Evolutionary conservation across 2,113 vertebrate species (phyloP), one percentile per base, ranked within the genome.

Genomic region (Saguinus imperator): DNA sequence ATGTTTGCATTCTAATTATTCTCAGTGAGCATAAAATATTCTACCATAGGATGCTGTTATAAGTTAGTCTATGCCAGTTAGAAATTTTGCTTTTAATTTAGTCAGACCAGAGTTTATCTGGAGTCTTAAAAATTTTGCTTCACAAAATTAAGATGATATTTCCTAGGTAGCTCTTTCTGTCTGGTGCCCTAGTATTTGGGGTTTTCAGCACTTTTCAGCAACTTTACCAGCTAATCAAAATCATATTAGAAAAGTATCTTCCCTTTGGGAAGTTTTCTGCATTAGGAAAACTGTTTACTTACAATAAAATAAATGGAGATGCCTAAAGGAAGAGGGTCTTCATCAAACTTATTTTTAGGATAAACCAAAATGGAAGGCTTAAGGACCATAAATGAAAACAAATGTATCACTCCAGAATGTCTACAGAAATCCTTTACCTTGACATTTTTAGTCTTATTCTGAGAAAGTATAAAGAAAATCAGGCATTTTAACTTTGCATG

Each of bases 201-300:
- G 5, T 68, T 91, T 92, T 85, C 4, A 83, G 13, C 32, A 45
- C 86, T 93, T 94, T 73, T 76, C 37, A 79, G 61, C 29, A 94
- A 92, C 10, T 96, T 94, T 84, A 58, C 29, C 8, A 81, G 4
- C 29, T 91, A 89, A 91, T 95, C 66, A 94, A 96, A 96, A 89
- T 93, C 73, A 72, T 92, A 50, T 52, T n/a, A 70, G 21, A 14
- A 84, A 96, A 76, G 12, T 45, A 73, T 48, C 23, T 55, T 87
- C 27, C 73, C 25, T 93, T 43, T 25, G 75, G 68, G 73, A 96
- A 8, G 37, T 72, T 92, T 88, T 94, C 48, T 93, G 13, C 37
- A 45, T 95, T 66, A 94, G n/a, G 37, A 37, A 92, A 93, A 89
- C 14, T 21, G 64, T 89, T 90, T 80, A 43, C 21, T 91, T 87